Evolutionary conservation across 2,113 vertebrate species (phyloP), one percentile per base, ranked within the genome.

Genomic region (Rhea americana): DNA sequence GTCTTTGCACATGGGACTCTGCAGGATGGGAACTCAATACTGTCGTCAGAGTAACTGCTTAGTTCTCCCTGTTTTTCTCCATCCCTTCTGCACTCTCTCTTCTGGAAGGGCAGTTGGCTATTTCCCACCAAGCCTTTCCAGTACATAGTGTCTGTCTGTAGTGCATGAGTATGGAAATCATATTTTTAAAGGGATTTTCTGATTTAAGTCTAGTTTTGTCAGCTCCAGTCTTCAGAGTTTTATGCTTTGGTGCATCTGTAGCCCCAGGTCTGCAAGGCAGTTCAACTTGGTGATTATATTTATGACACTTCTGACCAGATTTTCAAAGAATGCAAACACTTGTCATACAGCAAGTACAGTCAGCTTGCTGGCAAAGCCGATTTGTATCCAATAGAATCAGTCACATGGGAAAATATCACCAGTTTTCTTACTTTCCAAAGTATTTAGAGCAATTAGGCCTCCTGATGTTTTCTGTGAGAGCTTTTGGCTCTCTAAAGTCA

Each of bases 41-140:
- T 43, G 21, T 61, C 88, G 53, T 76, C 75, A 80, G 47, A 47
- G 47, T 74, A 92, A 92, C 75, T 80, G 72, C 75, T 92, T 87
- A 9, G 3, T 74, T 81, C 11, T 45, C 25, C 47, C 70, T 59
- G 56, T 35, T 87, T 91, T 87, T 61, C 24, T 48, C 56, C 20
- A 48, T 55, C 55, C 30, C 39, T 9, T 14, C 9, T 1, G 4
- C 2, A 45, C 18, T 5, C 8, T 79, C 13, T 79, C 53, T 82
- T 79, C n/a, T 77, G n/a, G 72, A 73, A 80, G 30, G 74, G 47
- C 3, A 74, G 41, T 18, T 51, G 66, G 20, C 10, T 62, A 41
- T 82, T 89, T 79, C 58, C 32, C 32, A 82, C 28, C 43, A 91
- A 83, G 63, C 63, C 43, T 43, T 84, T 72, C 51, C 48, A 67